These are phyloP conservation scores for Ceratotherium simum DNA, from an alignment of 2,113 vertebrate genomes.

Conservation along the genomic window DNA sequence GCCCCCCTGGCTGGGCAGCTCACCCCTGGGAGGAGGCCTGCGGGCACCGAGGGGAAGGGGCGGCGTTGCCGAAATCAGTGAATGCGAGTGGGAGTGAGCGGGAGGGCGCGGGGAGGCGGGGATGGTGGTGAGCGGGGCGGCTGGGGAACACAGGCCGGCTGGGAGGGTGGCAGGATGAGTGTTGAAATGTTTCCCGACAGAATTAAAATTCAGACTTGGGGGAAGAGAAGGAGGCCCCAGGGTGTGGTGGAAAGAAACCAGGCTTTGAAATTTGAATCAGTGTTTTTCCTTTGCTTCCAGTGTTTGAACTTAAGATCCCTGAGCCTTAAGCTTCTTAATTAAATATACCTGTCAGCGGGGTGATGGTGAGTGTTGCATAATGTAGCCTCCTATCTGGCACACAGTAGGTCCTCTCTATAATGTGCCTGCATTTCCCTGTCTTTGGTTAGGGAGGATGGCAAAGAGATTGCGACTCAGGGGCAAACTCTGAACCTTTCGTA, in stretches of 20 bases:
- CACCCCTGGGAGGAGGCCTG: not conserved
- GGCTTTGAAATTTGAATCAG: not conserved
- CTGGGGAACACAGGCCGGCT: not conserved
- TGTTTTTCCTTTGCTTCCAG: not conserved
- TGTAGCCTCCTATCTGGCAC: accelerated
- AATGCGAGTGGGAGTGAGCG: not conserved
- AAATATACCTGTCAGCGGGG: not conserved
- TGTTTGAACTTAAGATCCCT: not conserved
- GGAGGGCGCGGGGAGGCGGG: not conserved
- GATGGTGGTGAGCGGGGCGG: too few relatives aligned
- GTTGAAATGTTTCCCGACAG: not conserved
- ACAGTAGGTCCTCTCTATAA: not conserved
- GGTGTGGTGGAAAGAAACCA: not conserved
- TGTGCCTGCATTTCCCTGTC: not conserved
- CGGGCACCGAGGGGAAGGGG: not conserved
- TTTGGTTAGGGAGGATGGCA: not conserved
- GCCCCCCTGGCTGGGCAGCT: not conserved
- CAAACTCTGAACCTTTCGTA: not conserved
- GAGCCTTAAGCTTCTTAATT: not conserved
- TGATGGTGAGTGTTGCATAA: too few relatives aligned
- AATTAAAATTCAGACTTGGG: not conserved
- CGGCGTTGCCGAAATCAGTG: not conserved
- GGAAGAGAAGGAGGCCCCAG: not conserved
- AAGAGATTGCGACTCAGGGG: not conserved
- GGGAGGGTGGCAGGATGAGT: not conserved